phyloP scores from a whole-genome alignment of 2,888 invertebrate genomes.

The Megamerina dolium region DNA sequence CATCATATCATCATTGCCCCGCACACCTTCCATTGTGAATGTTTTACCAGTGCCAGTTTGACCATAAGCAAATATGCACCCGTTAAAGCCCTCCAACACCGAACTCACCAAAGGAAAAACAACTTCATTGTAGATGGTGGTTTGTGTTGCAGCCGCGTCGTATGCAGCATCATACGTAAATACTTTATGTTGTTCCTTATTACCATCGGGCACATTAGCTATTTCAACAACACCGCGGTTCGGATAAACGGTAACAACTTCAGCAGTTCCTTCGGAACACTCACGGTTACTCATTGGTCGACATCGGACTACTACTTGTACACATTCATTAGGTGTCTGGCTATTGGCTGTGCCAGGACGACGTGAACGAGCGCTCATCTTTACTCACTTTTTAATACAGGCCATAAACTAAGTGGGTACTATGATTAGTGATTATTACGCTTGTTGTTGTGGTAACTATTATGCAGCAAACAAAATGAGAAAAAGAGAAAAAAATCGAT shows the following conservation, averaged over 20 bases:
- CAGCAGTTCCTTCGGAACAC: constrained; percentile 49
- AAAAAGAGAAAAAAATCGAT: not conserved
- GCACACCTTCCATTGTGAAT: constrained; percentile 64
- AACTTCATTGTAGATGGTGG: constrained; percentile 91
- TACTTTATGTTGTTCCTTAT: constrained; percentile 74
- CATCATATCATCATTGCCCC: constrained; percentile 57
- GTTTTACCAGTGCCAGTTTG: constrained; percentile 94
- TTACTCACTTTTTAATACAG: not conserved
- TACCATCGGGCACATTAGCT: constrained; percentile 64
- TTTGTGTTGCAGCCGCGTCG: constrained; percentile 79
- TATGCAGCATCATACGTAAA: constrained; percentile 99
- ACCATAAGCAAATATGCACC: constrained; percentile 98
- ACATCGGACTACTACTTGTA: constrained; percentile 95
- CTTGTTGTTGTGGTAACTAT: not conserved
- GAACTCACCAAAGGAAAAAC: constrained; percentile 91
- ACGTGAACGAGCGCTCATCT: constrained; percentile 41
- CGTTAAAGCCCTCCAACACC: constrained; percentile 96
- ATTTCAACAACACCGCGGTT: constrained; percentile 88
- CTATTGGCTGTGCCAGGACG: constrained; percentile 37
- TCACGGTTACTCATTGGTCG: constrained; percentile 91
- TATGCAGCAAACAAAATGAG: not conserved
- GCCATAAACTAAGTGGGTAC: too few relatives aligned
- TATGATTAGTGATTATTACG: not conserved
- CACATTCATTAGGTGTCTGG: constrained; percentile 65
- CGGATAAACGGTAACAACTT: constrained; percentile 75